These are phyloP conservation scores for Nycticryphes semicollaris DNA, from an alignment of 2,113 vertebrate species.

Conservation along the genomic window DNA sequence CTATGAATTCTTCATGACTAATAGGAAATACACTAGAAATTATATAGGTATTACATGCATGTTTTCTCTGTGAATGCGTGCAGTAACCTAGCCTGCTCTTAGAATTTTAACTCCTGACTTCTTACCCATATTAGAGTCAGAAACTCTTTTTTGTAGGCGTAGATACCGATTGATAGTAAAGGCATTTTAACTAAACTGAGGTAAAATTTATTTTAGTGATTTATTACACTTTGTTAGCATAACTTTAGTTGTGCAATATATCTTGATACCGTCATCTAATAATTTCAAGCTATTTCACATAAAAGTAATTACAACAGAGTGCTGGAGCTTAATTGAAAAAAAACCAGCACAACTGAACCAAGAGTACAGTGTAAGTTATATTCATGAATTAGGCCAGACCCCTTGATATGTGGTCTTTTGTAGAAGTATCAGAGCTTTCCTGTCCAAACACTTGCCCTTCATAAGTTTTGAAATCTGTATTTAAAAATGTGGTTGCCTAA, in stretches of 20 bases:
- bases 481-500: background rate
- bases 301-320: background rate
- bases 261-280: background rate
- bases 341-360: background rate
- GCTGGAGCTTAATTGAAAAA: background rate
- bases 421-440: background rate
- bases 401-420: background rate
- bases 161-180: background rate
- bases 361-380: background rate
- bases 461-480: background rate
- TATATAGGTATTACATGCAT: background rate
- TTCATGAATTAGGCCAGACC: background rate
- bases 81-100: background rate
- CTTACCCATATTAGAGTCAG: background rate
- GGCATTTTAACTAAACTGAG: background rate
- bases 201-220: background rate
- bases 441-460: background rate
- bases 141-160: background rate
- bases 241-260: background rate
- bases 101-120: background rate
- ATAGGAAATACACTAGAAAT: background rate
- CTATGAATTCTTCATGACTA: background rate
- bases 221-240: background rate
- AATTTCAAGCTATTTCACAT: background rate
- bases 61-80: background rate